Base-by-base conservation (phyloP, 2,888 invertebrate species). In the Amphimallon solstitiale region DNA sequence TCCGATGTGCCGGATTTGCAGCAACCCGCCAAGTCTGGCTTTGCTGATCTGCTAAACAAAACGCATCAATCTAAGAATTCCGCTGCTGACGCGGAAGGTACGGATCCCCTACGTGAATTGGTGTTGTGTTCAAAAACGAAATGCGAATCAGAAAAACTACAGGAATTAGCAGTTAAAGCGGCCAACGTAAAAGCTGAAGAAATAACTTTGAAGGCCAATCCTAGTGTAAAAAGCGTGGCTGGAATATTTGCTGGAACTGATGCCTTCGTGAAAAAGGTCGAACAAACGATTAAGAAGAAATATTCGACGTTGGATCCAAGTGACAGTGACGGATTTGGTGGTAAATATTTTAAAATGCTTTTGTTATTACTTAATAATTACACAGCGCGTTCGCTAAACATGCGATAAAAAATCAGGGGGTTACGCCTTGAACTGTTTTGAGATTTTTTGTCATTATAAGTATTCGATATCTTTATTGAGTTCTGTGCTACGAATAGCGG, bases 61-160 rank as follows among this genome's bases (percentile, higher is more conserved):
- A 49, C 35, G 43, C 38, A 43, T 49, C 46, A 70, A 60, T 45
- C 43, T 17, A 65, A 48, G 5, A 15, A 12, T n/a, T 17, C 49
- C n/a, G n/a, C 9, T 1, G 23, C 45, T 12, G 46, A 17, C 23
- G 15, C 23, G 6, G 51, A 35, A 34, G 45, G 79, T 76, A 79
- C 79, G 10, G 91, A 91, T 81, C 90, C 88, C 10, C 78, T 91
- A 17, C 83, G 87, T 37, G 90, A 91, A 74, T 80, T 92, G 21
- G 85, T 92, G 19, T 75, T 87, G 5, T 81, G 87, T 72, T 84
- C 87, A 0, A 87, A 88, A 70, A 81, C 81, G 21, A 72, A 80
- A 2, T 80, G 80, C 35, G 83, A 83, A 59, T 76, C 80, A 3
- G 81, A 84, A 1, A 84, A 86, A 29, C 76, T 91, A 29, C 85